phyloP scores from a whole-genome alignment of 1,140 invertebrate species.

The Mercenaria mercenaria region DNA sequence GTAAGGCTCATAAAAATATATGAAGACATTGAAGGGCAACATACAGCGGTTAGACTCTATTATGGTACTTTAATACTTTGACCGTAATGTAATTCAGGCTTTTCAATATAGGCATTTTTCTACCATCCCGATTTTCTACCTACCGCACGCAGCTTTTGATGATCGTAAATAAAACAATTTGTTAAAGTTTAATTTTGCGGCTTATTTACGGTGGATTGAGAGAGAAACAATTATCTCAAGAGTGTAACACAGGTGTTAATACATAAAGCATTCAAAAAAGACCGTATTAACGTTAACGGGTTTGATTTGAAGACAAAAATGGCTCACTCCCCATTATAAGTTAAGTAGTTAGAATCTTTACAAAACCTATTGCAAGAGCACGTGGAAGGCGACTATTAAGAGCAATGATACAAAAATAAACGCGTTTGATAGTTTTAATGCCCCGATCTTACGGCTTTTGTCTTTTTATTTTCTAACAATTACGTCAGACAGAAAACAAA shows the following conservation, averaged over 20 bases:
- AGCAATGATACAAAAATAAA: background rate
- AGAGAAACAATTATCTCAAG: conserved; percentile 45
- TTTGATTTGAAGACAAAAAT: conserved; percentile 35
- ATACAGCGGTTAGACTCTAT: background rate
- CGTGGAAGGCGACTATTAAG: background rate
- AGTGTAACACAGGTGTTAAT: conserved; percentile 43
- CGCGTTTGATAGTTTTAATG: conserved; percentile 10
- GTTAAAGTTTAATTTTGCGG: conserved; percentile 56
- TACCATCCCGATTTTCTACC: conserved; percentile 31
- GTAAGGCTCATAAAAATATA: too few relatives aligned
- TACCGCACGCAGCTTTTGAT: conserved; percentile 43
- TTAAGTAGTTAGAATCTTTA: background rate
- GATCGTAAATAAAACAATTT: conserved; percentile 57
- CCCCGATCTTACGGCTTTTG: background rate
- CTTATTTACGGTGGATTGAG: conserved; percentile 44
- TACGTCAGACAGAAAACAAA: background rate
- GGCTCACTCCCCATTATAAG: background rate
- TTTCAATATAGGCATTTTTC: conserved; percentile 32
- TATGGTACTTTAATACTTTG: conserved; percentile 2
- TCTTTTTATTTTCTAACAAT: conserved; percentile 2
- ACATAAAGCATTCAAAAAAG: conserved; percentile 43
- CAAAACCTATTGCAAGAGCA: conserved; percentile 1
- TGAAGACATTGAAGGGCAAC: background rate
- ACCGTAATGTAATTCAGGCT: conserved; percentile 4
- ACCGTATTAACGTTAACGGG: conserved; percentile 28